phyloP scores from a whole-genome alignment of 2,797 vertebrate species.

The Syndactyla subalaris region DNA sequence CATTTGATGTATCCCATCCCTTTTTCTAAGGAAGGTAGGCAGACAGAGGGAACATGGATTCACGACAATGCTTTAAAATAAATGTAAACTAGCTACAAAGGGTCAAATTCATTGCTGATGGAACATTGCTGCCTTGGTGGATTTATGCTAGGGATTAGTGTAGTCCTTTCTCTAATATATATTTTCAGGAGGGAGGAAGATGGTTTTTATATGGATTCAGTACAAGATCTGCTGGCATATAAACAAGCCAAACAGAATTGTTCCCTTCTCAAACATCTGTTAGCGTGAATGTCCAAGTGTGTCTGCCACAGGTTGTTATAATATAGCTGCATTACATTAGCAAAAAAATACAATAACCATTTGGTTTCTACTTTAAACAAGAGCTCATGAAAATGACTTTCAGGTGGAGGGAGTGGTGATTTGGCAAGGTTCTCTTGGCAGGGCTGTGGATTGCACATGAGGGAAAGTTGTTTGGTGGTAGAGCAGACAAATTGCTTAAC shows the following conservation, averaged over 20 bases:
- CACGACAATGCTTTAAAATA: neutral
- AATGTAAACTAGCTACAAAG: neutral
- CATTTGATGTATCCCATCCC: neutral
- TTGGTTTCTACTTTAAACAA: conserved; percentile 53
- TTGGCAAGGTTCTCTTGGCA: conserved; percentile 44
- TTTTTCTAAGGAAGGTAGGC: neutral
- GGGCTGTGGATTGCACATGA: neutral
- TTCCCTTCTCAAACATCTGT: conserved; percentile 73
- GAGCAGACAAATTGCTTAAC: conserved; percentile 46
- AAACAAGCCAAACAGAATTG: conserved; percentile 77
- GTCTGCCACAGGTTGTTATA: conserved; percentile 50
- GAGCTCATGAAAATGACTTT: conserved; percentile 44
- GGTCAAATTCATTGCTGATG: neutral
- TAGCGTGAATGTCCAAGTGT: conserved; percentile 39
- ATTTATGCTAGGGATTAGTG: conserved; percentile 23
- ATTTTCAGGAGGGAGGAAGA: neutral
- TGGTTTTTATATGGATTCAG: conserved; percentile 46
- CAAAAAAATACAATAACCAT: conserved; percentile 37
- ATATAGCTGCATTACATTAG: conserved; percentile 28
- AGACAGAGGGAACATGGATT: neutral
- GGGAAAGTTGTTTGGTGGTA: conserved; percentile 59
- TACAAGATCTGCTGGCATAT: conserved; percentile 64
- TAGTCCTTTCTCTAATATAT: neutral
- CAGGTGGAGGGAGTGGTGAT: conserved; percentile 62
- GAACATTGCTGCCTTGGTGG: neutral